Evolutionary conservation across 1,140 invertebrate genomes (phyloP).

Genomic region (Nasonia giraulti): DNA sequence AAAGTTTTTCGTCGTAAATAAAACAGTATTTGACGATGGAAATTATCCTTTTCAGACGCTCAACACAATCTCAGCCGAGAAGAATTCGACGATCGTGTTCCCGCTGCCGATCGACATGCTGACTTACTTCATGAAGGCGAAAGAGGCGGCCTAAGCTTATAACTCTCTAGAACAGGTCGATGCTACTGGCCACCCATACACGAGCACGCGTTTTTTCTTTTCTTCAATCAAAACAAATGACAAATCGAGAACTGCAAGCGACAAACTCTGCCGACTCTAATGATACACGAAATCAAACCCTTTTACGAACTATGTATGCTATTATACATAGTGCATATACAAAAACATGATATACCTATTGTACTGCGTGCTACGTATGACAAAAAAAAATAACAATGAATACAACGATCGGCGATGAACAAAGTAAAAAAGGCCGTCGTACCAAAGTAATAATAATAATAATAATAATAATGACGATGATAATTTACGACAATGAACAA

Average conservation of each 20-base stretch:
- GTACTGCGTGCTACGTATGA: too few relatives aligned
- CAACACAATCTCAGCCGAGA: conserved; percentile 96
- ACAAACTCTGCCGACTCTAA: background rate
- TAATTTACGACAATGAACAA: background rate
- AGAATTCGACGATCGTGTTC: conserved; percentile 98
- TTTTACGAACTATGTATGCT: too few relatives aligned
- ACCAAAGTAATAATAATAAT: background rate
- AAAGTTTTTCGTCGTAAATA: too few relatives aligned
- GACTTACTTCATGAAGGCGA: conserved; percentile 81
- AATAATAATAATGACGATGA: background rate
- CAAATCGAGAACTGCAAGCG: background rate
- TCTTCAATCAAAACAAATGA: background rate
- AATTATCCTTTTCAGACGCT: conserved; percentile 81
- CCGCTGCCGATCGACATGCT: conserved; percentile 95
- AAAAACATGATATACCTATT: too few relatives aligned
- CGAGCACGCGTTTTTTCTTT: background rate
- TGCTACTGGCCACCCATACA: background rate
- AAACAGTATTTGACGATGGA: background rate
- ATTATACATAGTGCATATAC: too few relatives aligned
- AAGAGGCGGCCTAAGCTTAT: conserved; percentile 47
- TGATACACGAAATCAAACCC: background rate
- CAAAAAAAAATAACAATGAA: background rate
- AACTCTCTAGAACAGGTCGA: background rate
- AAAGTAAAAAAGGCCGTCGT: background rate
- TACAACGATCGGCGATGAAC: background rate